A percentile compares a stretch with the other conserved stretches of the same genome.
phyloP scores from a whole-genome alignment of 2,113 vertebrate species.

The Eolophus roseicapilla region DNA sequence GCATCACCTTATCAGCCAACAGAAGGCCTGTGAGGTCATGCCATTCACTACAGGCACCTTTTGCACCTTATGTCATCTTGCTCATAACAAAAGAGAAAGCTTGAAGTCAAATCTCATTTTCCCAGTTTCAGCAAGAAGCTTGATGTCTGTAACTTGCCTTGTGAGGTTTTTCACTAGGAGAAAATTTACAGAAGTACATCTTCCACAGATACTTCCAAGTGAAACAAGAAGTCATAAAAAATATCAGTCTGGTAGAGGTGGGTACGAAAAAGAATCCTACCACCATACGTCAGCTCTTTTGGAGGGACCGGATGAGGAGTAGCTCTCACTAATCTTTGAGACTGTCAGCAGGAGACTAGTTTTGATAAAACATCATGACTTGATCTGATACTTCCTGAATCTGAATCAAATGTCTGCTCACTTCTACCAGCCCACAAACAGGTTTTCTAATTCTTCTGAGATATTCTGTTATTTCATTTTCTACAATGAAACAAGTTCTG shows the following conservation, averaged over 20 bases:
- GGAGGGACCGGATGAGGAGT: fast-evolving
- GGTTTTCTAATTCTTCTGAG: not conserved
- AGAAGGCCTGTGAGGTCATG: not conserved
- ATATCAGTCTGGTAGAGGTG: not conserved
- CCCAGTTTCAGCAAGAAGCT: not conserved
- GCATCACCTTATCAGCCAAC: not conserved
- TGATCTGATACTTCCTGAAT: not conserved
- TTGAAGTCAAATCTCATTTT: not conserved
- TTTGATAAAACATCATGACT: not conserved
- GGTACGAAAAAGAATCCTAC: not conserved
- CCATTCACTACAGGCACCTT: not conserved
- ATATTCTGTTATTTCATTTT: not conserved
- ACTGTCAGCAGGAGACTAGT: not conserved
- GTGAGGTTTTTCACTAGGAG: not conserved
- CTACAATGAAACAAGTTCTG: not conserved
- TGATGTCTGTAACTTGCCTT: not conserved
- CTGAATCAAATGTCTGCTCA: not conserved
- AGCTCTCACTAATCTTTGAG: not conserved
- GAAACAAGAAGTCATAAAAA: not conserved
- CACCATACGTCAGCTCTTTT: not conserved
- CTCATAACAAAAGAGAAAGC: not conserved
- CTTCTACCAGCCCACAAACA: not conserved
- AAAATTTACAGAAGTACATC: not conserved
- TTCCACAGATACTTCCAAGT: not conserved
- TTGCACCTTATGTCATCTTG: not conserved